Base-by-base conservation (phyloP, 2,113 vertebrate genomes). In the Telmatochromis bifrenatus region DNA sequence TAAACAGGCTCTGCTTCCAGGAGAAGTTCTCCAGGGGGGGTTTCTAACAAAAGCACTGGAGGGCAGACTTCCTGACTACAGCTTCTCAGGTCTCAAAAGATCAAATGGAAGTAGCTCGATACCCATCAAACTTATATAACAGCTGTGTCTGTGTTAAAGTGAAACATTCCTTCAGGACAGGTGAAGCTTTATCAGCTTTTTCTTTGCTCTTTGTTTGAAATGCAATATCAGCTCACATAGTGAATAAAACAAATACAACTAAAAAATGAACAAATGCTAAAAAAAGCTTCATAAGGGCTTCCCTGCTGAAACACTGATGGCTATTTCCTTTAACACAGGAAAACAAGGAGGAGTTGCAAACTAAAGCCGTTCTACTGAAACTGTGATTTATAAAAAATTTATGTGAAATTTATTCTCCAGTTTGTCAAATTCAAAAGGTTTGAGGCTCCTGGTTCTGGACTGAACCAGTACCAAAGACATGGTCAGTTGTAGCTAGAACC, bases 1-100 rank as follows among this genome's bases (percentile, higher is more conserved):
- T 54, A 85, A 87, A 83, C 82, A 82, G 21, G 21, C 39, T 28
- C 14, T 75, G 70, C 35, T 84, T 87, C 80, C 73, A 68, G 81
- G 62, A 88, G 26, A 81, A 53, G 47, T 65, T 54, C 54, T 77
- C 80, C 62, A 19, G 51, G 84, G 65, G 84, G 83, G 53, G 13
- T 28, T 92, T 47, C 23, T 47, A 47, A 47, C 85, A 75, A 80
- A 87, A 84, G 83, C 81, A 9, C 42, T 75, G 23, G 21, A 79
- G 83, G 28, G 79, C 82, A 75, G 84, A 87, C 83, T 65, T 85
- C 37, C 83, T n/a, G 83, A 15, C 70, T 56, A 33, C 60, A 81
- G 23, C 28, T 39, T 83, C 51, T 70, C 37, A 1, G 56, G 42
- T 62, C 14, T 19, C 21, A 79, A 28, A 56, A 28, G 51, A 47